Percentiles rank a stretch among this genome's conserved stretches.
phyloP scores from a whole-genome alignment of 2,797 vertebrate genomes.

The Cynopterus sphinx region DNA sequence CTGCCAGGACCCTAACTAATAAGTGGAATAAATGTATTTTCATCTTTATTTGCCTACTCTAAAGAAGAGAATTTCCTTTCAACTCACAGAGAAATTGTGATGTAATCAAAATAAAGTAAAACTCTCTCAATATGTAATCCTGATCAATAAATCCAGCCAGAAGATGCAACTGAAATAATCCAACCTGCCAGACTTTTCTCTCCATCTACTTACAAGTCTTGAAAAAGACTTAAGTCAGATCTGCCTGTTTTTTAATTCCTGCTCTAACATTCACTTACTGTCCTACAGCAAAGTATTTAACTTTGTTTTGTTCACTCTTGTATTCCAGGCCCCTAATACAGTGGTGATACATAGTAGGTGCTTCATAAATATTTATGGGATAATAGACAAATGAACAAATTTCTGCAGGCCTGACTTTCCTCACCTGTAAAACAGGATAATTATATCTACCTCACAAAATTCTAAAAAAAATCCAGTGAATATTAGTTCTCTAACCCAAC shows the following conservation, averaged over 20 bases:
- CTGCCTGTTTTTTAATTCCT: neutral
- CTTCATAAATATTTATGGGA: neutral
- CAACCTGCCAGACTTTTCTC: neutral
- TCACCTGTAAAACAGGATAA: neutral
- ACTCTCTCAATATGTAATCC: neutral
- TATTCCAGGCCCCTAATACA: neutral
- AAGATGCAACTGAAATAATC: neutral
- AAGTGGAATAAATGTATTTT: neutral
- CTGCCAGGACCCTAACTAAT: neutral
- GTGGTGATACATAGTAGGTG: neutral
- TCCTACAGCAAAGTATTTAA: neutral
- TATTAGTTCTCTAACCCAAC: neutral
- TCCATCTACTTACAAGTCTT: neutral
- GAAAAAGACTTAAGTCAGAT: neutral
- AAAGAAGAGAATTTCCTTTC: neutral
- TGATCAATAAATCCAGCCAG: neutral
- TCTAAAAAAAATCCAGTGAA: neutral
- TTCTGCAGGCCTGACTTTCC: neutral
- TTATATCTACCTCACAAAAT: neutral
- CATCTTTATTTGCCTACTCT: neutral
- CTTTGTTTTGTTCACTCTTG: neutral
- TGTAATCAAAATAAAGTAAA: neutral
- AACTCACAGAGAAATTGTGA: neutral
- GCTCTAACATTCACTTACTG: neutral
- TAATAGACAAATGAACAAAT: neutral